Conservation (phyloP, 2,888 invertebrate species). For the Dolomedes plantarius region DNA sequence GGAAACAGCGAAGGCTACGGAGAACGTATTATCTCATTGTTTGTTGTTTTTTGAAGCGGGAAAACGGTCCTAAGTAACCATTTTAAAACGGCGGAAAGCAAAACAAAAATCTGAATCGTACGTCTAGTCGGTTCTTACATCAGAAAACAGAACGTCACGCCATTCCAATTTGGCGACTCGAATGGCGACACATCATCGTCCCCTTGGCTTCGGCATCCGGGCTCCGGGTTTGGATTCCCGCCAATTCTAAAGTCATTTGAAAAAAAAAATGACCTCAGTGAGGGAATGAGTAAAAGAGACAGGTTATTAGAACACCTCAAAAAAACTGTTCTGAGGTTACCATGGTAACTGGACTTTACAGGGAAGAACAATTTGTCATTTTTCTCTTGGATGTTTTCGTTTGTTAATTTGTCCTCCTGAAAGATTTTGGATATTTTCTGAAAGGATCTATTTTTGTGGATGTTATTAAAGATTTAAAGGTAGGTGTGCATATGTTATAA, state of each 20-base stretch:
- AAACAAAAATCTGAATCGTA: not conserved
- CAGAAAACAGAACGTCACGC: not conserved
- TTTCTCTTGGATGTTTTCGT: too few relatives aligned
- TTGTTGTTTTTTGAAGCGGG: not conserved
- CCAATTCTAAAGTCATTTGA: not conserved
- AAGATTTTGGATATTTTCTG: too few relatives aligned
- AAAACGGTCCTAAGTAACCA: not conserved
- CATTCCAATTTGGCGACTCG: not conserved
- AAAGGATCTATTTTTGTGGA: too few relatives aligned
- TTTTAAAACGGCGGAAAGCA: not conserved
- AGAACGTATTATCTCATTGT: too few relatives aligned
- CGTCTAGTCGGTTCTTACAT: not conserved
- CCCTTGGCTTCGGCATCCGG: not conserved
- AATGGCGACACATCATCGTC: not conserved
- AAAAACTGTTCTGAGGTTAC: not conserved
- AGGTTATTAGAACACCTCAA: slow-evolving; percentile 7
- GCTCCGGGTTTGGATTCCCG: not conserved
- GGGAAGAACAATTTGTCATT: too few relatives aligned
- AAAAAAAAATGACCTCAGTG: slow-evolving; percentile 13
- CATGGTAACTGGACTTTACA: not conserved
- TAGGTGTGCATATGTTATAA: too few relatives aligned
- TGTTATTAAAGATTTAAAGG: too few relatives aligned
- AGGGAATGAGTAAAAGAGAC: not conserved
- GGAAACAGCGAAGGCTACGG: too few relatives aligned
- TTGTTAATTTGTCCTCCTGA: too few relatives aligned